phyloP scores from a whole-genome alignment of 1,140 invertebrate genomes.

The Apocrypta bakeri region DNA sequence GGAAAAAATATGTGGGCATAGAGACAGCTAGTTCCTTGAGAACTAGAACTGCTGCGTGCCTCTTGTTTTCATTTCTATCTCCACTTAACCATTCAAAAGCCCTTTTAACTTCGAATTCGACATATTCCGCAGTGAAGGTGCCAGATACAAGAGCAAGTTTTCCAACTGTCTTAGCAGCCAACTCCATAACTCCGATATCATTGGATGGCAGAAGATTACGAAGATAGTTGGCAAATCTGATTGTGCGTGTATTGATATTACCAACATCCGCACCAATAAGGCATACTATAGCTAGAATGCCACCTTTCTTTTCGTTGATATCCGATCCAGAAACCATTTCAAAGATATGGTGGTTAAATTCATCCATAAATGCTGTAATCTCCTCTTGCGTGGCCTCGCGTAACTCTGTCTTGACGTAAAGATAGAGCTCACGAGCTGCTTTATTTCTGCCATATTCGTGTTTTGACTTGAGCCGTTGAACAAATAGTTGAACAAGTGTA shows the following conservation, averaged over 20 bases:
- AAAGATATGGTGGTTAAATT: constrained; percentile 96
- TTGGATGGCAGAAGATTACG: constrained; percentile 91
- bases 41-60: constrained; percentile 94
- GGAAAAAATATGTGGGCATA: constrained; percentile 98
- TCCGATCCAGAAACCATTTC: constrained; percentile 96
- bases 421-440: constrained; percentile 90
- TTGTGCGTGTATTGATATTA: constrained; percentile 91
- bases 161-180: constrained; percentile 95
- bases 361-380: constrained; percentile 92
- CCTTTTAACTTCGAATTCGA: constrained; percentile 96
- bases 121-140: constrained; percentile 94
- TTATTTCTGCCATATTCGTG: constrained; percentile 89
- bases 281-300: constrained; percentile 94
- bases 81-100: constrained; percentile 95
- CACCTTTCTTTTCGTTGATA: constrained; percentile 95
- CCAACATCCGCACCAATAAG: constrained; percentile 94
- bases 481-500: constrained; percentile 85
- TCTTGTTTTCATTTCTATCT: constrained; percentile 90
- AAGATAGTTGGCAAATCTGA: constrained; percentile 94
- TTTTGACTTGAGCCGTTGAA: constrained; percentile 90
- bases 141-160: constrained; percentile 93
- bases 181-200: constrained; percentile 95
- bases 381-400: constrained; percentile 94
- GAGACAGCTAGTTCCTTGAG: constrained; percentile 95
- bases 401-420: constrained; percentile 94